A percentile compares a stretch with the other conserved stretches of the same genome.
phyloP scores from a whole-genome alignment of 1,140 invertebrate species.

The Vanessa atalanta region DNA sequence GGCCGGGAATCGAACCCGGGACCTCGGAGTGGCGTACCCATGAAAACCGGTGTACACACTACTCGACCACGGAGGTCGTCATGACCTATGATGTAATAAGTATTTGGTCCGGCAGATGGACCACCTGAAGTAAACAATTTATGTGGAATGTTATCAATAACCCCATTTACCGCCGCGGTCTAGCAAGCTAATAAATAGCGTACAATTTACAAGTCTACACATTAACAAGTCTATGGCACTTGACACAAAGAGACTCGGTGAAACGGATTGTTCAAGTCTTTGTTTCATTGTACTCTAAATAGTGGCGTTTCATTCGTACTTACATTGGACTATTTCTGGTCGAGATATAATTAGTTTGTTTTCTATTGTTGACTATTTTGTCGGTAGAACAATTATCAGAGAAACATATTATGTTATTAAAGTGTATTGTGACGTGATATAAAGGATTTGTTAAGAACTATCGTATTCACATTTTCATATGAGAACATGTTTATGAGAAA shows the following conservation, averaged over 20 bases:
- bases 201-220: not conserved
- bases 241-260: constrained; percentile 19
- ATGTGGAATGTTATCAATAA: no score
- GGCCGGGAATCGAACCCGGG: no score
- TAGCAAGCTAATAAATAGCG: not conserved
- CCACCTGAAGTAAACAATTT: no score
- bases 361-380: constrained; percentile 15
- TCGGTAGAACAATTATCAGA: not conserved
- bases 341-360: constrained; percentile 25
- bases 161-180: no score
- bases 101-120: no score
- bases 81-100: no score
- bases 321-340: constrained; percentile 10
- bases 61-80: no score
- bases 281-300: constrained; percentile 27
- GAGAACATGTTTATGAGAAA: no score
- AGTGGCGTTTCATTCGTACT: constrained; percentile 21
- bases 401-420: not conserved
- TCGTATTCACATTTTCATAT: no score
- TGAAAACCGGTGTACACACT: no score
- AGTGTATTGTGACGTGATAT: not conserved
- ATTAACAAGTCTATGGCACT: constrained; percentile 5
- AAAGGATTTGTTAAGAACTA: no score
- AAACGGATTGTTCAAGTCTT: constrained; percentile 26
- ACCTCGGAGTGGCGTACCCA: no score